Evolutionary conservation across 2,113 vertebrate species (phyloP).

Genomic region (Brachypodius melanocephalos): DNA sequence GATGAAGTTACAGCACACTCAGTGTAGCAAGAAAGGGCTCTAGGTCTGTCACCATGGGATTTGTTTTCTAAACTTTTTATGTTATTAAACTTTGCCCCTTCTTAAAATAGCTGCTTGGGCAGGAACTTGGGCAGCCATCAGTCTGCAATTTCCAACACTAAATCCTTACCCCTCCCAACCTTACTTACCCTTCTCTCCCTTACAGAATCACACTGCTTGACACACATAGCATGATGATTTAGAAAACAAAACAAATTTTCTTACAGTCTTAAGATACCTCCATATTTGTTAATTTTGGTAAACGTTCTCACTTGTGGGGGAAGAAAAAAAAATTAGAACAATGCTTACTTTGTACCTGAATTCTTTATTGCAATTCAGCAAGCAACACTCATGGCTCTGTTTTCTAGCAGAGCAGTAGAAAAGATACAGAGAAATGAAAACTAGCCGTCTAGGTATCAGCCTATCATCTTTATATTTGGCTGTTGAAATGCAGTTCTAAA

Average conservation of each 20-base stretch:
- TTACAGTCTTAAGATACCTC: neutral
- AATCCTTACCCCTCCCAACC: neutral
- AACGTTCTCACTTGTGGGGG: neutral
- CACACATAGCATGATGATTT: neutral
- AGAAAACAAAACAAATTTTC: neutral
- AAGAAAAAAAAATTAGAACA: neutral
- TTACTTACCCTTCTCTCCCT: neutral
- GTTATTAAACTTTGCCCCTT: neutral
- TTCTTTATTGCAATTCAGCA: neutral
- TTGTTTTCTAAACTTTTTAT: neutral
- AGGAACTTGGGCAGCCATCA: neutral
- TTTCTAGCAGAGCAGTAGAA: neutral
- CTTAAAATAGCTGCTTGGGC: neutral
- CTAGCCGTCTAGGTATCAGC: neutral
- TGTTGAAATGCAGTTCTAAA: neutral
- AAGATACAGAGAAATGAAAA: neutral
- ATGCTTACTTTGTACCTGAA: neutral
- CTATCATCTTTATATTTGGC: neutral
- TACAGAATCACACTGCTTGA: neutral
- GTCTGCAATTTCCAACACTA: neutral
- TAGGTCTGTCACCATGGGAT: neutral
- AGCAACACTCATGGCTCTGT: neutral
- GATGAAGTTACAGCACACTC: neutral
- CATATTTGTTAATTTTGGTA: neutral
- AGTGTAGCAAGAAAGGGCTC: neutral